Base-by-base conservation (phyloP, 1,140 invertebrate species). In the Trichonephila clavipes region DNA sequence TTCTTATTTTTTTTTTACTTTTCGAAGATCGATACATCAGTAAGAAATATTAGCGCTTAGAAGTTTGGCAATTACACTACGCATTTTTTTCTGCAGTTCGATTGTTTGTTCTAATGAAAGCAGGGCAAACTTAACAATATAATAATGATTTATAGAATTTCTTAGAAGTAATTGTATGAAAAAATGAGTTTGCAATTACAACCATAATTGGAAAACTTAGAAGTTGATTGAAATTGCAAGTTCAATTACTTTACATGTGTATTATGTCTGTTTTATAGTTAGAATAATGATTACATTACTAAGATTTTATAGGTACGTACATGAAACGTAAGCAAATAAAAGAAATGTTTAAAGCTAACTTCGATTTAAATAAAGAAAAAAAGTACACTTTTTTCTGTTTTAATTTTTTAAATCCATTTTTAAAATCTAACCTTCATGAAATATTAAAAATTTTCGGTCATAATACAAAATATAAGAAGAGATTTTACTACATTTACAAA, bases 11-110 rank as follows among this genome's bases (percentile, higher is more conserved):
- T 28, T 24, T 28, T 16, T 77, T 34, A 18, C 18, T 1, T 34
- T 40, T 28, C 16, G 28, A 34, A 16, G 72, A 77, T 77, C 72
- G 34, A 77, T 77, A 77, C 72, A 77, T 77, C 72, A 77, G 72
- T 77, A 34, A 77, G 66, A 77, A 77, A 77, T 77, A 77, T 34
- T 77, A 77, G 28, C 34, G 28, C 72, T 77, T 77, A 77, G 72
- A 77, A 77, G 34, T 77, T 77, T 14, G 16, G 72, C 72, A 77
- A 77, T 40, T 77, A 77, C 28, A 77, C 72, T 24, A 10, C 28
- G 21, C 3, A 19, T 77, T 77, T 40, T 77, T 77, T 40, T 77
- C 18, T 34, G 12, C 24, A 18, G 72, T 5, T 18, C 72, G 3
- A 34, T 77, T 77, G 28, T 18, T 77, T 7, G 18, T 77, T 77